Percentiles rank a stretch among this genome's conserved stretches.
These are phyloP conservation scores for Ypsolopha scabrella DNA, from an alignment of 2,888 invertebrate genomes.

Conservation along the genomic window DNA sequence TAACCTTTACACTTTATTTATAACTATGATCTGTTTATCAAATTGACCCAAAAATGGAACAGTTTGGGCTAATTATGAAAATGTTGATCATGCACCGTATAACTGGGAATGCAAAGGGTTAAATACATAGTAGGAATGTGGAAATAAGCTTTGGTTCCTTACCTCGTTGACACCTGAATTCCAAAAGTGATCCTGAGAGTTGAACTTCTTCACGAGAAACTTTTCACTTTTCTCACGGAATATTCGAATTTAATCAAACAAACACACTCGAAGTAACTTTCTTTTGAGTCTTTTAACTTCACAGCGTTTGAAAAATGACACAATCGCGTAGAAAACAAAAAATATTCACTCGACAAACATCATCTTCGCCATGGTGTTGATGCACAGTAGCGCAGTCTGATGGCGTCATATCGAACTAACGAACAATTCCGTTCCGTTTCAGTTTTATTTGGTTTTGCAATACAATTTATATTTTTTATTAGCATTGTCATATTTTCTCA, in stretches of 20 bases:
- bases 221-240: conserved; percentile 46
- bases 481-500: too few species aligned
- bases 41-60: conserved; percentile 7
- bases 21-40: conserved; percentile 46
- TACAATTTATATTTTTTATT: too few species aligned
- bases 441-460: too few species aligned
- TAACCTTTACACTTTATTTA: conserved; percentile 61
- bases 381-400: conserved; percentile 8
- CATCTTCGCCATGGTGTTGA: conserved; percentile 59
- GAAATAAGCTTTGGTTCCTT: conserved; percentile 57
- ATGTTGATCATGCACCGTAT: conserved; percentile 10
- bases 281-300: conserved; percentile 44
- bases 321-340: conserved; percentile 59
- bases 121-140: conserved; percentile 11
- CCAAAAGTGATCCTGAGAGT: conserved; percentile 52
- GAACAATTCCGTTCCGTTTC: neutral
- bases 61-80: conserved; percentile 18
- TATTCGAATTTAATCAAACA: conserved; percentile 31
- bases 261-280: conserved; percentile 41
- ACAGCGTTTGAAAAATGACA: conserved; percentile 52
- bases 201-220: conserved; percentile 34
- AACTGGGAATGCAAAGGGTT: neutral
- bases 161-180: conserved; percentile 71
- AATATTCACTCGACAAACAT: conserved; percentile 58
- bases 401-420: neutral